These are phyloP conservation scores for Cettia cetti DNA, from an alignment of 2,113 vertebrate genomes.

Conservation along the genomic window DNA sequence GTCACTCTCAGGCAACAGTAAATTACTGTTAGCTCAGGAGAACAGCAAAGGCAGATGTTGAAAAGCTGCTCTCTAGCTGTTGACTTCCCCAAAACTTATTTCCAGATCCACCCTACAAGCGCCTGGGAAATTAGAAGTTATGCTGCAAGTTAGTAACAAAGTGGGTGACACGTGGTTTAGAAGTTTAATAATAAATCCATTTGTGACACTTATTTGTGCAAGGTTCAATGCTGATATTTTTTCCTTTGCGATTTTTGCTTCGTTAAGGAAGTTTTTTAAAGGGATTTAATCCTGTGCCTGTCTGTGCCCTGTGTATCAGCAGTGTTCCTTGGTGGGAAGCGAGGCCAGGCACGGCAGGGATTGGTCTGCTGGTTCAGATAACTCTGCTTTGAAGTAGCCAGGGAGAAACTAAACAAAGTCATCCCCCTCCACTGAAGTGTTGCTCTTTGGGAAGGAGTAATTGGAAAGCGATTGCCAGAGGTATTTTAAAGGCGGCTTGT, in stretches of 20 bases:
- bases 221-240: neutral
- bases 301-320: neutral
- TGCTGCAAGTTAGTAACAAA: neutral
- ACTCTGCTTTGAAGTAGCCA: neutral
- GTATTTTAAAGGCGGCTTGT: slow-evolving; percentile 11
- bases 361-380: neutral
- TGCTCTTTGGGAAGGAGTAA: neutral
- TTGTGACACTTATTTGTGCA: neutral
- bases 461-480: slow-evolving; percentile 28
- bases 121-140: neutral
- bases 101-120: neutral
- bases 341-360: neutral
- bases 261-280: neutral
- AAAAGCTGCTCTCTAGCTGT: neutral
- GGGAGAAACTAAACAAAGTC: slow-evolving; percentile 8
- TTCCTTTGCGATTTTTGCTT: neutral
- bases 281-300: neutral
- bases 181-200: neutral
- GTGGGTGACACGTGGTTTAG: neutral
- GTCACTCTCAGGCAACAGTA: neutral
- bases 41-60: neutral
- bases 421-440: neutral
- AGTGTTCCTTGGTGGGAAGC: neutral
- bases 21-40: neutral
- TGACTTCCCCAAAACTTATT: neutral